Percentiles rank a stretch among this genome's conserved stretches.
Evolutionary conservation across 30 jellyfish, hydroid and myxozoan species (phyloP).

Genomic region (Aurelia aurita): DNA sequence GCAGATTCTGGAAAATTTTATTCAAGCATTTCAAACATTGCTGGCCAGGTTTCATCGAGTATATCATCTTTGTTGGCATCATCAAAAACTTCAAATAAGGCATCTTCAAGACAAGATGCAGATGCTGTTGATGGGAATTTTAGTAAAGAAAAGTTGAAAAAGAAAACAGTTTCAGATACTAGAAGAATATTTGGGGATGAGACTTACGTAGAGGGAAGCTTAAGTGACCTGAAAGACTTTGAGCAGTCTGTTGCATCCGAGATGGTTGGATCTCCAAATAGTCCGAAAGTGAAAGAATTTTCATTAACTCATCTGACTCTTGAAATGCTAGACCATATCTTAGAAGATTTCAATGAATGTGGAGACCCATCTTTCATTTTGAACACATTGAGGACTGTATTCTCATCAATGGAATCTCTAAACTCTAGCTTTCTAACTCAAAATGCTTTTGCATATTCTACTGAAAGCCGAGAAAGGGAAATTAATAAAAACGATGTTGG

Average conservation of each 20-base stretch:
- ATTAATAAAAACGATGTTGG: constrained; percentile 9
- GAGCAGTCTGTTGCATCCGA: constrained; percentile 69
- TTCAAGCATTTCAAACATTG: constrained; percentile 20
- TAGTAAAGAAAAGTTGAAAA: background rate
- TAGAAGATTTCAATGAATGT: constrained; percentile 76
- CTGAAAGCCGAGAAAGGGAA: background rate
- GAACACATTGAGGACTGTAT: constrained; percentile 91
- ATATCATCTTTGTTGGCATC: constrained; percentile 13
- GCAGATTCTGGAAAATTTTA: constrained; percentile 8
- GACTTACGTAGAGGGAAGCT: constrained; percentile 53
- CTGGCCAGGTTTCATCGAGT: constrained; percentile 50
- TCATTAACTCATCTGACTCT: constrained; percentile 89
- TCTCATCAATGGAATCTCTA: constrained; percentile 83
- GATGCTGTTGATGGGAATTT: background rate
- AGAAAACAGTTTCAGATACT: background rate
- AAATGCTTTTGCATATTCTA: background rate
- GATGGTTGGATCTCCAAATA: background rate
- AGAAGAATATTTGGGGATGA: constrained; percentile 64
- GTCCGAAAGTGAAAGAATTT: constrained; percentile 37
- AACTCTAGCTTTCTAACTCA: constrained; percentile 64
- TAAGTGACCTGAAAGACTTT: constrained; percentile 58
- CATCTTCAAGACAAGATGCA: background rate
- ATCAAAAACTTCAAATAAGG: background rate
- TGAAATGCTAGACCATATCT: constrained; percentile 76
- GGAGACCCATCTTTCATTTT: constrained; percentile 78